Conservation (phyloP, 2,797 vertebrate genomes). For the Gouania willdenowi region DNA sequence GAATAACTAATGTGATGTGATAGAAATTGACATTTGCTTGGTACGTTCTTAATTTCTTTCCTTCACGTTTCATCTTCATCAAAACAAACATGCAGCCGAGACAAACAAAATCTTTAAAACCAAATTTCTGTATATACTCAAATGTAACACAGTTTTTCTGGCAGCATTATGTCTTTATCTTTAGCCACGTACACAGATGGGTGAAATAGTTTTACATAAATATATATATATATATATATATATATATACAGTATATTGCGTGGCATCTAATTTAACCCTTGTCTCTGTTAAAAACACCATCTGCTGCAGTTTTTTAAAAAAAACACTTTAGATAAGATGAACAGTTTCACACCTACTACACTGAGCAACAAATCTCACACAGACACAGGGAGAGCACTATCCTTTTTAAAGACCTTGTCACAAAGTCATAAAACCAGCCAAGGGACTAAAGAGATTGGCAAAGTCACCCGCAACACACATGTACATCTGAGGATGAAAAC, state of each 20-base stretch:
- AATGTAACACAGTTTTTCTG: slow-evolving; percentile 8
- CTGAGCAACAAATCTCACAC: slow-evolving; percentile 28
- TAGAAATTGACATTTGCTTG: too few species aligned
- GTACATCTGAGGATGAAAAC: slow-evolving; percentile 10
- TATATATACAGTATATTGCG: too few species aligned
- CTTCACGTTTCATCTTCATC: too few species aligned
- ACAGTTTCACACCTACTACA: slow-evolving; percentile 15
- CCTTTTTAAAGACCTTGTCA: slow-evolving; percentile 28
- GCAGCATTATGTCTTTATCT: slow-evolving; percentile 11
- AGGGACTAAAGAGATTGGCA: slow-evolving; percentile 31
- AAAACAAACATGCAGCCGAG: too few species aligned
- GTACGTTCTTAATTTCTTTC: too few species aligned
- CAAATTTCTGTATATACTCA: too few species aligned
- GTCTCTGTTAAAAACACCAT: slow-evolving; percentile 34
- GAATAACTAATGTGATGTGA: too few species aligned
- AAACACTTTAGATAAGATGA: slow-evolving; percentile 34
- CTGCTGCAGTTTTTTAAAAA: slow-evolving; percentile 32
- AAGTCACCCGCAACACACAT: slow-evolving; percentile 24
- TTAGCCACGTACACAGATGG: slow-evolving; percentile 26
- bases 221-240: too few species aligned
- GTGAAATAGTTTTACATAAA: slow-evolving; percentile 11
- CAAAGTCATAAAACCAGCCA: slow-evolving; percentile 34
- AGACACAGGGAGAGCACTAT: slow-evolving; percentile 26
- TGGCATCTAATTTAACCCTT: too few species aligned
- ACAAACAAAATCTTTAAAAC: too few species aligned